phyloP scores from a whole-genome alignment of 2,888 invertebrate species.

The Amorpha juglandis region DNA sequence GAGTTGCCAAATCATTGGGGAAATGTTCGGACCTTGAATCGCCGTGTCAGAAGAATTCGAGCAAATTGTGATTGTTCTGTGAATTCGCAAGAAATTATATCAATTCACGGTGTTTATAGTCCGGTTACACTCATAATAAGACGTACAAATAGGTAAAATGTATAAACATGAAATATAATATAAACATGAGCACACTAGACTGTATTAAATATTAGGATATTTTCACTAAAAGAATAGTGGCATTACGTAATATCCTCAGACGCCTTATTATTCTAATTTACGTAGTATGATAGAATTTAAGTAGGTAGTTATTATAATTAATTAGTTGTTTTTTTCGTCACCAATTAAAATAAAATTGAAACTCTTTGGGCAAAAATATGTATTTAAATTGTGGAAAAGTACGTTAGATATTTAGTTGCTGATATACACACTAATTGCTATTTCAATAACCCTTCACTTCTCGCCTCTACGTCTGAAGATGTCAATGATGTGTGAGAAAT shows the following conservation, averaged over 20 bases:
- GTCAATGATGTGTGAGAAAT: conserved; percentile 11
- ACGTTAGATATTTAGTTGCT: neutral
- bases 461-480: neutral
- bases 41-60: conserved; percentile 56
- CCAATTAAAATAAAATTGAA: no score
- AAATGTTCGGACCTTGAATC: conserved; percentile 61
- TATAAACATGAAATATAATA: no score
- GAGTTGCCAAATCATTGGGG: conserved; percentile 81
- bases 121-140: neutral
- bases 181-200: no score
- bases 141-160: no score
- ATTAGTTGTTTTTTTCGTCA: no score
- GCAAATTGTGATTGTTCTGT: conserved; percentile 61
- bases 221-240: no score
- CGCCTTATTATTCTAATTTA: no score
- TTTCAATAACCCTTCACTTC: conserved; percentile 5
- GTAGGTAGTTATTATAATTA: no score
- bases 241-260: no score
- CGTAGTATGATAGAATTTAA: no score
- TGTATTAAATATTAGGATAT: no score
- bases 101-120: neutral
- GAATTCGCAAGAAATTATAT: conserved; percentile 32
- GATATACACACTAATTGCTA: conserved; percentile 17
- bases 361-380: neutral
- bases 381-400: no score